Conservation (phyloP, 2,113 vertebrate genomes). For the Ovis aries region DNA sequence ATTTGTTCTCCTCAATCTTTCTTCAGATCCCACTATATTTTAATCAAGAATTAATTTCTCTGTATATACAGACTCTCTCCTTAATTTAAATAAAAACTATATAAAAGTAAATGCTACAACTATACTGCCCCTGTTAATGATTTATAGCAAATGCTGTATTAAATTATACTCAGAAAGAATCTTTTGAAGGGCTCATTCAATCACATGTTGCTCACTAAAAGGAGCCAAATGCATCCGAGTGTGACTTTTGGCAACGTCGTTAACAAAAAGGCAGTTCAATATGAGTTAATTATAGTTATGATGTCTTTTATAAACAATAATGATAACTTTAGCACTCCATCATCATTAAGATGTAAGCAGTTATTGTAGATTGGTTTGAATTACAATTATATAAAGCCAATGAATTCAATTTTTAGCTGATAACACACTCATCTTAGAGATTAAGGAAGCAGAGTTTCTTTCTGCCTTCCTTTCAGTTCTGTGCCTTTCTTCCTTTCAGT, state of each 20-base stretch:
- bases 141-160: slow-evolving; percentile 23
- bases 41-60: not conserved
- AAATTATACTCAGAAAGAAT: slow-evolving; percentile 37
- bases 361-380: slow-evolving; percentile 9
- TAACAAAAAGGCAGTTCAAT: slow-evolving; percentile 44
- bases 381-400: slow-evolving; percentile 18
- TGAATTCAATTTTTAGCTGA: not conserved
- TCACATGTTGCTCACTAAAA: slow-evolving; percentile 15
- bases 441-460: not conserved
- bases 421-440: not conserved
- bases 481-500: not conserved
- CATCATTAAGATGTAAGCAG: slow-evolving; percentile 35
- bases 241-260: slow-evolving; percentile 8
- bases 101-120: slow-evolving; percentile 34
- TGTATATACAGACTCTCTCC: not conserved
- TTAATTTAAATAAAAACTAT: slow-evolving; percentile 25
- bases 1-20: not conserved
- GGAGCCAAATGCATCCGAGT: slow-evolving; percentile 32
- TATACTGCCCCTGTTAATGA: not conserved
- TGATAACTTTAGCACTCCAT: slow-evolving; percentile 30
- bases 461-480: not conserved
- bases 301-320: slow-evolving; percentile 58
- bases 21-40: not conserved
- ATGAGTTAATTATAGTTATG: slow-evolving; percentile 41
- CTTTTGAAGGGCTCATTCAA: not conserved